Conservation (phyloP, 2,113 vertebrate species). For the Pungitius pungitius region DNA sequence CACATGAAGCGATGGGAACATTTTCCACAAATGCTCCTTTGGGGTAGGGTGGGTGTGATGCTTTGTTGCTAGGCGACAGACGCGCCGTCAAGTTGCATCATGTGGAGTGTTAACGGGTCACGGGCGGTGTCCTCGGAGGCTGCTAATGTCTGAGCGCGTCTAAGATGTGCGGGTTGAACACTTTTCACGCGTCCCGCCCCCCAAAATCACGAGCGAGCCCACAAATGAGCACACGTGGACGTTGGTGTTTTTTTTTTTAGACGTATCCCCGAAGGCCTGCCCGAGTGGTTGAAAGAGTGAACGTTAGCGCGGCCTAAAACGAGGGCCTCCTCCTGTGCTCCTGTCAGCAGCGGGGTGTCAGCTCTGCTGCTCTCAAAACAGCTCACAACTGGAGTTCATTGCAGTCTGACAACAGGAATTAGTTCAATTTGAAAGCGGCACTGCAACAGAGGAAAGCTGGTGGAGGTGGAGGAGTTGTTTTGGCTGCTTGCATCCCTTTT, state of each 20-base stretch:
- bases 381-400: constrained; percentile 12
- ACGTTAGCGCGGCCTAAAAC: not conserved
- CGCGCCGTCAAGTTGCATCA: constrained; percentile 45
- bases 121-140: not conserved
- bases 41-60: constrained; percentile 53
- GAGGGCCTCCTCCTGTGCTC: not conserved
- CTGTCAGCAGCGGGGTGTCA: constrained; percentile 3
- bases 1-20: constrained; percentile 58
- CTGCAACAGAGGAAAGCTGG: not conserved
- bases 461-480: not conserved
- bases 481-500: not conserved
- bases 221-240: not conserved
- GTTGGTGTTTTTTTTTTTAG: not conserved
- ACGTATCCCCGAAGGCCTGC: too few species aligned
- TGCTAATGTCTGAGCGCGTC: not conserved
- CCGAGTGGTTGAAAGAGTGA: not conserved
- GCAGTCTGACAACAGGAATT: constrained; percentile 15
- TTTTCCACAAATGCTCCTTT: constrained; percentile 44
- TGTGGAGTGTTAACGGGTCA: constrained; percentile 36
- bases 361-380: constrained; percentile 8
- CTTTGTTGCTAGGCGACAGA: constrained; percentile 59
- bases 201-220: not conserved
- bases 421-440: constrained; percentile 11
- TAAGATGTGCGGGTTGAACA: not conserved
- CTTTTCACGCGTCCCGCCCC: not conserved